These are phyloP conservation scores for Nomada lathburiana DNA, from an alignment of 2,888 invertebrate genomes.

Conservation along the genomic window DNA sequence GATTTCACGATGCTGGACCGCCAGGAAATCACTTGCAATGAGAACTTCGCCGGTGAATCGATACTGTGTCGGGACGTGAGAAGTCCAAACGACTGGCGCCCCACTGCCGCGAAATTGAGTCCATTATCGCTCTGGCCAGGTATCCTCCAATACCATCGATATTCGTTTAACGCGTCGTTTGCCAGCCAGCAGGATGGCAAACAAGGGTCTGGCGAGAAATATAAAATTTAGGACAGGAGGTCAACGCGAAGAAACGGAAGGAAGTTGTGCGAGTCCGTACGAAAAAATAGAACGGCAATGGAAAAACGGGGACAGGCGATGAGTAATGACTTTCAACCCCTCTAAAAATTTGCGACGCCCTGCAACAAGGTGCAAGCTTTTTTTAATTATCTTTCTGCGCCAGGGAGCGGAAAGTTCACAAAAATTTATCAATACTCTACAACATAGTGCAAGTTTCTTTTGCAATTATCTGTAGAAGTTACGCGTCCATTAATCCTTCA, in stretches of 20 bases:
- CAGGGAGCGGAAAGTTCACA: too few species aligned
- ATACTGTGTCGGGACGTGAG: conserved; percentile 68
- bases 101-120: conserved; percentile 74
- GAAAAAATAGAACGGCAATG: conserved; percentile 7
- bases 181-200: conserved; percentile 64
- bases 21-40: conserved; percentile 65
- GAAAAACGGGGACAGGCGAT: conserved; percentile 23
- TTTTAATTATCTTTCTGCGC: too few species aligned
- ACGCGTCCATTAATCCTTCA: too few species aligned
- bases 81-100: conserved; percentile 64
- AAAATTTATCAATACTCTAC: too few species aligned
- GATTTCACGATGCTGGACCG: conserved; percentile 64
- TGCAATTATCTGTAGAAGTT: too few species aligned
- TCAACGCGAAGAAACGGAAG: neutral
- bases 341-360: too few species aligned
- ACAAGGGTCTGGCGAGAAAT: conserved; percentile 70
- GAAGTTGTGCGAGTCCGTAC: neutral
- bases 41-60: conserved; percentile 66
- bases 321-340: conserved; percentile 42
- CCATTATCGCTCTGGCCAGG: conserved; percentile 77
- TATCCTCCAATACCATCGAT: conserved; percentile 74
- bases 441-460: too few species aligned
- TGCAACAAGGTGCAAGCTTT: too few species aligned
- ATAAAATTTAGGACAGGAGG: conserved; percentile 64
- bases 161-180: conserved; percentile 78